Evolutionary conservation across 2,797 vertebrate genomes (phyloP).

Genomic region (Myotis vivesi): DNA sequence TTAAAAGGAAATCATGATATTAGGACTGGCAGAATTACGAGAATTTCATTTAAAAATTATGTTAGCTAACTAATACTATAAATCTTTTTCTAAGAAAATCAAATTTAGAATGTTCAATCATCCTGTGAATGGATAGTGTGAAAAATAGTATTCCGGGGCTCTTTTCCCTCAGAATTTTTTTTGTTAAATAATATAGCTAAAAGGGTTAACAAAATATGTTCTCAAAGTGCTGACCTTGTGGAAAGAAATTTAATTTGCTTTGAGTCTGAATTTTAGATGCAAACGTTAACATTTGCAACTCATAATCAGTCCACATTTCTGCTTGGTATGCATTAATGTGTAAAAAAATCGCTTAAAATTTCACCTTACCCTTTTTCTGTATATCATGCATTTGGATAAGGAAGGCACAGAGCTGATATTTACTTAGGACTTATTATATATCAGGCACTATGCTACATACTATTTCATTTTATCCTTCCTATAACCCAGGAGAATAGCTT

Average conservation of each 20-base stretch:
- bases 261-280: conserved; percentile 58
- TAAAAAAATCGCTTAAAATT: conserved; percentile 47
- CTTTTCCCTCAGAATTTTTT: background rate
- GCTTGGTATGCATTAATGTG: conserved; percentile 34
- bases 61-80: conserved; percentile 34
- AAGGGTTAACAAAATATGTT: conserved; percentile 47
- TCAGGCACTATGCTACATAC: conserved; percentile 17
- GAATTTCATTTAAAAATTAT: conserved; percentile 53
- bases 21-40: conserved; percentile 35
- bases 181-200: conserved; percentile 18
- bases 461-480: conserved; percentile 53
- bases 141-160: background rate
- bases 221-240: conserved; percentile 27
- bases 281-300: conserved; percentile 50
- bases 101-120: conserved; percentile 50
- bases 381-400: conserved; percentile 48
- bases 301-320: conserved; percentile 53
- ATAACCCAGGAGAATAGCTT: conserved; percentile 23
- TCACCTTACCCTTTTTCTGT: conserved; percentile 47
- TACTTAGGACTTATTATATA: conserved; percentile 62
- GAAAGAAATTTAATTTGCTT: conserved; percentile 53
- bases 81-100: conserved; percentile 52
- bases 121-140: conserved; percentile 18
- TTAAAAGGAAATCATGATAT: conserved; percentile 14
- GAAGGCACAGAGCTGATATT: conserved; percentile 36